A percentile compares a stretch with the other conserved stretches of the same genome.
Conservation (phyloP, 2,888 invertebrate species). For the Nasonovia ribisnigri region DNA sequence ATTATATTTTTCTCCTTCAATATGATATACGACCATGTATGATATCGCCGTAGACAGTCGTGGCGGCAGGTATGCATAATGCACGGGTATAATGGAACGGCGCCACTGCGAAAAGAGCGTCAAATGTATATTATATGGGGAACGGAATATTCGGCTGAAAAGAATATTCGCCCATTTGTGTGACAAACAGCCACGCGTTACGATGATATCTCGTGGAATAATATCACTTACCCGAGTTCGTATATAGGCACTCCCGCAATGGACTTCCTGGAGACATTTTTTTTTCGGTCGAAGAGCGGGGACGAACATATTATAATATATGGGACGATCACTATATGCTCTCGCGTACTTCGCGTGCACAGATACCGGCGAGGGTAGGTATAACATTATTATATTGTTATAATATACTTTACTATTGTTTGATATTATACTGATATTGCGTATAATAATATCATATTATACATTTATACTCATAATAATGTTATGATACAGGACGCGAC, state of each 20-base stretch:
- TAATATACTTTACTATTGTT: no score
- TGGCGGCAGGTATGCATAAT: background rate
- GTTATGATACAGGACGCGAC: no score
- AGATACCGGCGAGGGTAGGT: no score
- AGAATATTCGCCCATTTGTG: background rate
- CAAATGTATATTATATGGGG: background rate
- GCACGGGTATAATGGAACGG: background rate
- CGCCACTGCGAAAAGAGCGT: background rate
- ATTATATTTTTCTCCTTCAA: background rate
- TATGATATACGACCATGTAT: background rate
- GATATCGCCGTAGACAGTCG: background rate
- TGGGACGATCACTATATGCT: no score
- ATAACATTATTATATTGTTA: no score
- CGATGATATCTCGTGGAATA: background rate
- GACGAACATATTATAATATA: no score
- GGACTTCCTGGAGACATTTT: background rate
- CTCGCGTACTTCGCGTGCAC: no score
- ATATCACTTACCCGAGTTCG: background rate
- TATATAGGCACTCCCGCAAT: background rate
- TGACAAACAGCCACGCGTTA: constrained; percentile 6
- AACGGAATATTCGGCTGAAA: background rate
- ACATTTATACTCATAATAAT: no score
- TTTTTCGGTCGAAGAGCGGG: background rate
- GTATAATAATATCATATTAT: no score
- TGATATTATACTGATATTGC: no score